Evolutionary conservation across 2,113 vertebrate genomes (phyloP).

Genomic region (Grallaria varia): DNA sequence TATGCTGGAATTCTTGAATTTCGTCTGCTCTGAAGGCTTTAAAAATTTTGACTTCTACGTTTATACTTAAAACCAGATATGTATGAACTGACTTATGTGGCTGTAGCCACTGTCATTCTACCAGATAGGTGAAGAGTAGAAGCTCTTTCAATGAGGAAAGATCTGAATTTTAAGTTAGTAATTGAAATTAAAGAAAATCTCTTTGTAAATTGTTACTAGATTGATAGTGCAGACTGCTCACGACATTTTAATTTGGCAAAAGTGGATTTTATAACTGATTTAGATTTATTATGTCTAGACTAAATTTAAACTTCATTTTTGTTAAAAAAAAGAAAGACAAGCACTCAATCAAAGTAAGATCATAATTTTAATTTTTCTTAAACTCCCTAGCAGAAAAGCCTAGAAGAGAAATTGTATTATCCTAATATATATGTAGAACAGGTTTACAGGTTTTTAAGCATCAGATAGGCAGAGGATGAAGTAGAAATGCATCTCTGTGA

Average conservation of each 20-base stretch:
- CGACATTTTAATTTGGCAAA: background rate
- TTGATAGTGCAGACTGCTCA: background rate
- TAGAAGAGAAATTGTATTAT: background rate
- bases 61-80: background rate
- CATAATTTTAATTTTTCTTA: background rate
- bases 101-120: background rate
- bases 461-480: background rate
- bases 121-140: background rate
- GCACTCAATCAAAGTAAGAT: background rate
- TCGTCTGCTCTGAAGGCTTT: background rate
- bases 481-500: slow-evolving; percentile 20
- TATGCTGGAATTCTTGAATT: background rate
- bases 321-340: background rate
- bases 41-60: background rate
- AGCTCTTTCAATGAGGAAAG: background rate
- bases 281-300: background rate
- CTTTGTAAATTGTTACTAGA: background rate
- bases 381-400: background rate
- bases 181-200: background rate
- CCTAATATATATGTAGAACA: background rate
- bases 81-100: background rate
- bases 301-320: background rate
- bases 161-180: background rate
- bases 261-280: background rate
- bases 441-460: background rate